phyloP scores from a whole-genome alignment of 1,140 invertebrate species.

The Hermetia illucens region DNA sequence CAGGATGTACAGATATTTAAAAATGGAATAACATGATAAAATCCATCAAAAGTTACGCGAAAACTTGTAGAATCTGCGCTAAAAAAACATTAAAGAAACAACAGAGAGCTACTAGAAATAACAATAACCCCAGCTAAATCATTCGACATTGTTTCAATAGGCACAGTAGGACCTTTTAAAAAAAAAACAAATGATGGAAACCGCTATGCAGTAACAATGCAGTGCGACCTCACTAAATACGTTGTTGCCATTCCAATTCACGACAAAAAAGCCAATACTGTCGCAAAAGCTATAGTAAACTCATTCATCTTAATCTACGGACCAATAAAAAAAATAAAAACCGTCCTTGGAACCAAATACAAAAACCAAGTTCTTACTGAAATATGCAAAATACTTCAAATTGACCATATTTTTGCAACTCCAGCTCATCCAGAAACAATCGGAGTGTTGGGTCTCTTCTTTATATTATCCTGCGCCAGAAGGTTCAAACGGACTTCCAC shows the following conservation, averaged over 20 bases:
- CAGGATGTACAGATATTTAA: no score
- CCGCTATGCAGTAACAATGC: conserved; percentile 2
- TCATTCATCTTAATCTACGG: conserved; percentile 6
- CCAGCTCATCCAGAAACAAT: conserved; percentile 10
- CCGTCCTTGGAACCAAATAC: conserved; percentile 6
- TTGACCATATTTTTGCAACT: conserved; percentile 10
- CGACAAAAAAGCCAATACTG: conserved; percentile 6
- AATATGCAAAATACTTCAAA: conserved; percentile 8
- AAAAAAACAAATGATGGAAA: not conserved
- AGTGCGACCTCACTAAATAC: conserved; percentile 6
- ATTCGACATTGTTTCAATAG: conserved; percentile 1
- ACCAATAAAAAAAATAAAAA: conserved; percentile 5
- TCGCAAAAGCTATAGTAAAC: conserved; percentile 7
- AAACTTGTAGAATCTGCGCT: conserved; percentile 3
- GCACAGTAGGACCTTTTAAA: conserved; percentile 2
- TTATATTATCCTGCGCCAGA: no score
- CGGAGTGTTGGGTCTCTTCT: no score
- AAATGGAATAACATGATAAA: conserved; percentile 7
- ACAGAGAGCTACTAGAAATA: conserved; percentile 1
- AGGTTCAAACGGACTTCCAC: no score
- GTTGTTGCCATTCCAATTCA: conserved; percentile 3
- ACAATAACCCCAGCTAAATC: conserved; percentile 2
- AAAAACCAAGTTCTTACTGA: conserved; percentile 8
- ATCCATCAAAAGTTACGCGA: conserved; percentile 1
- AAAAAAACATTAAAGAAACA: conserved; percentile 1